phyloP scores from a whole-genome alignment of 1,140 invertebrate genomes.

The Andricus grossulariae region DNA sequence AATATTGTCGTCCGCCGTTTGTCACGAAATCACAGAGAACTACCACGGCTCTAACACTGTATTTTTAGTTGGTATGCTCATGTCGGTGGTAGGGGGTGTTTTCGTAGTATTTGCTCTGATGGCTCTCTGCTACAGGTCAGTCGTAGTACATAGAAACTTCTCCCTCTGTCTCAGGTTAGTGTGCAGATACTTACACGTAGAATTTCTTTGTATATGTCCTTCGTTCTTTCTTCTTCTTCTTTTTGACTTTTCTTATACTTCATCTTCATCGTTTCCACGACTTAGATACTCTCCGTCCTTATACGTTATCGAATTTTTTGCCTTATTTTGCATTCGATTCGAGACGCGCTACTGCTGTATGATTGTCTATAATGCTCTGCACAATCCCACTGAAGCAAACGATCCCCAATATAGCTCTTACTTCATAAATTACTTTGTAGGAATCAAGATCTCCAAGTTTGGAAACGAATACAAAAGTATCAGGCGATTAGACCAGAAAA shows the following conservation, averaged over 20 bases:
- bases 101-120: slow-evolving; percentile 98
- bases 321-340: slow-evolving; percentile 11
- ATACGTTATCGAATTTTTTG: slow-evolving; percentile 21
- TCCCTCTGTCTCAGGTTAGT: slow-evolving; percentile 97
- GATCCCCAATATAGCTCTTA: not conserved
- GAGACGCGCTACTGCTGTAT: slow-evolving; percentile 14
- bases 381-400: slow-evolving; percentile 2
- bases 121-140: slow-evolving; percentile 99
- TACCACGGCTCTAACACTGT: slow-evolving; percentile 96
- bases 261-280: slow-evolving; percentile 28
- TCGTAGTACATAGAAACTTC: slow-evolving; percentile 98
- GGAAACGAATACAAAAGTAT: no score
- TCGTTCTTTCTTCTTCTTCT: slow-evolving; percentile 57
- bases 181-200: slow-evolving; percentile 83
- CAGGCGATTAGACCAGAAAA: no score
- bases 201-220: slow-evolving; percentile 74
- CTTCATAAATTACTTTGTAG: not conserved
- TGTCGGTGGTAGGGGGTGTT: slow-evolving; percentile 98
- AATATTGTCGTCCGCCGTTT: slow-evolving; percentile 43
- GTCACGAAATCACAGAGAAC: slow-evolving; percentile 82
- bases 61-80: slow-evolving; percentile 97
- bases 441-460: no score
- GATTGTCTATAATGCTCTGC: slow-evolving; percentile 7
- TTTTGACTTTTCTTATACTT: slow-evolving; percentile 48
- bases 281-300: slow-evolving; percentile 30